These are phyloP conservation scores for Tetragonula carbonaria DNA, from an alignment of 2,888 invertebrate genomes.

Conservation along the genomic window DNA sequence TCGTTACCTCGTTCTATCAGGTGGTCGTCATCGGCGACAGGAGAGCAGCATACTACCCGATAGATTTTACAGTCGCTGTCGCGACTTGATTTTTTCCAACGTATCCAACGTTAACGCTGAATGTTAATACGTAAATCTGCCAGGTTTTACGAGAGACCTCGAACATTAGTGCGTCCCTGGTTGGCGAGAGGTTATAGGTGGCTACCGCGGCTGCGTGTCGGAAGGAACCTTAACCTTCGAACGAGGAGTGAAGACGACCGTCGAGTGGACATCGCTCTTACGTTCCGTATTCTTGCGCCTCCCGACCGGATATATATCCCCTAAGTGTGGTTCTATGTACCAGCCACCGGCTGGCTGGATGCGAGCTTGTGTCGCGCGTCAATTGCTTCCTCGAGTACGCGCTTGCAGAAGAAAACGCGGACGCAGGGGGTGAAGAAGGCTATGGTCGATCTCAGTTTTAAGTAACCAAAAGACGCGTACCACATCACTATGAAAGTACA, in stretches of 20 bases:
- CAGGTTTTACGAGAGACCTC: slow-evolving; percentile 53
- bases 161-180: slow-evolving; percentile 66
- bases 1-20: not conserved
- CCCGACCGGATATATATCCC: slow-evolving; percentile 71
- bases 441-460: slow-evolving; percentile 53
- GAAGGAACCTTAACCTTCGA: slow-evolving; percentile 64
- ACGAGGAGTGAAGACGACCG: slow-evolving; percentile 55
- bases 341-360: slow-evolving; percentile 70
- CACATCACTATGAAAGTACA: not conserved
- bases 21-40: not conserved
- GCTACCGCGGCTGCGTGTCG: slow-evolving; percentile 69
- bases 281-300: slow-evolving; percentile 57
- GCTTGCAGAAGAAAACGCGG: slow-evolving; percentile 49
- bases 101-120: not conserved
- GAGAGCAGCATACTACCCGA: slow-evolving; percentile 5
- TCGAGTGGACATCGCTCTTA: slow-evolving; percentile 66
- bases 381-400: slow-evolving; percentile 72
- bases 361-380: slow-evolving; percentile 78
- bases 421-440: slow-evolving; percentile 44
- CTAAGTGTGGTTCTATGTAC: slow-evolving; percentile 82
- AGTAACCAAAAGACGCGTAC: slow-evolving; percentile 57
- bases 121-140: slow-evolving; percentile 61
- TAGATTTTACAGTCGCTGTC: slow-evolving; percentile 36
- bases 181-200: slow-evolving; percentile 72
- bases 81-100: slow-evolving; percentile 33